Base-by-base conservation (phyloP, 2,797 vertebrate genomes). In the Decapterus maruadsi region DNA sequence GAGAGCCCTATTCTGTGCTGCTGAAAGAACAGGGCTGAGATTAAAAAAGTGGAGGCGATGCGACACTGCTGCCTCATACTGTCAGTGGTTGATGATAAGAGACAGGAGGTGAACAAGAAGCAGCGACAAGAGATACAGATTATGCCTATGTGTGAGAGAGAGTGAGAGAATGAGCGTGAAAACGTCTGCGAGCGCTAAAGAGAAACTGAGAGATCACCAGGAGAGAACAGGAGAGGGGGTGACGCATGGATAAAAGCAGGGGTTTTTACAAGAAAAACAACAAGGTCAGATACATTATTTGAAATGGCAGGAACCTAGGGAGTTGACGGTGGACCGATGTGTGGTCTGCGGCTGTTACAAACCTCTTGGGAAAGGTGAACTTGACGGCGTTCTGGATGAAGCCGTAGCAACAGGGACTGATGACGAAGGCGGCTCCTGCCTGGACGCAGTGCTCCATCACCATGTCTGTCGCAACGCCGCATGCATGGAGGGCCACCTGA, bases 401-500 rank as follows among this genome's bases (percentile, higher is more conserved):
- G 68, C 98, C 98, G 0, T 99, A 99, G 91, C 98, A 99, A 90
- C 98, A 99, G 0, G 98, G 98, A 66, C 97, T 97, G 56, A 99
- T 80, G 85, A 98, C 95, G 55, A 99, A 99, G 68, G 96, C 92
- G 6, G 98, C 97, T 56, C 80, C 87, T 0, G 94, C 95, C 73
- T 94, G 93, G 86, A 97, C 85, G 82, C 98, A 99, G 55, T 95
- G 97, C 20, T 97, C 95, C 8, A 98, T 95, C 84, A 99, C 98
- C 98, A 99, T 99, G 90, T 99, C 98, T 16, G 98, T 99, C 1
- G 98, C 98, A 68, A 99, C 96, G 1, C 98, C 98, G 22, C 98
- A 99, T 0, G 98, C 98, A 3, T 99, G 98, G 61, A 99, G 91
- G 1, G 97, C 98, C 59, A 99, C 97, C 98, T 99, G 82, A 9